Evolutionary conservation across 1,140 invertebrate genomes (phyloP).

Genomic region (Mercenaria mercenaria): DNA sequence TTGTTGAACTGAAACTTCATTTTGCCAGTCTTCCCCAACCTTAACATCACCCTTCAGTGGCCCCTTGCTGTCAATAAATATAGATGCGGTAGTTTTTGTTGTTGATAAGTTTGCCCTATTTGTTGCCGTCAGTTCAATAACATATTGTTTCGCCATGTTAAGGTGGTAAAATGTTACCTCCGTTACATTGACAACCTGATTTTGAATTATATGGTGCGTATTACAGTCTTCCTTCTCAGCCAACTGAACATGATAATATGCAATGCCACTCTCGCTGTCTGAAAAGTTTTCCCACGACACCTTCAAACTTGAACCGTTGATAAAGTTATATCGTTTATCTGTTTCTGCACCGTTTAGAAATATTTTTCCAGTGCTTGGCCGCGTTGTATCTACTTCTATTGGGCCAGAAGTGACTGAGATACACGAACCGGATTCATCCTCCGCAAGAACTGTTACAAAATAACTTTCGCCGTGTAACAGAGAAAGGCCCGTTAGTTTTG

Average conservation of each 20-base stretch:
- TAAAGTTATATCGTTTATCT: background rate
- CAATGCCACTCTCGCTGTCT: background rate
- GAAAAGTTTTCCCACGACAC: background rate
- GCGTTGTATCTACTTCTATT: background rate
- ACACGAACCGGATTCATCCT: slow-evolving; percentile 30
- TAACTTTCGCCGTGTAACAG: background rate
- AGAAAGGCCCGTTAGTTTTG: background rate
- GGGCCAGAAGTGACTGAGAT: background rate
- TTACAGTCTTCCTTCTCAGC: background rate
- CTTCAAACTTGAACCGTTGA: background rate
- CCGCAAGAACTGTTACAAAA: slow-evolving; percentile 23
- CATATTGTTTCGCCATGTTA: background rate
- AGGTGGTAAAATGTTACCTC: background rate
- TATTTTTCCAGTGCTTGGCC: background rate
- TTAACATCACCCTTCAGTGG: background rate
- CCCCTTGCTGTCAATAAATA: background rate
- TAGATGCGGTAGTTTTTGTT: background rate
- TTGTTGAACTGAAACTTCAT: background rate
- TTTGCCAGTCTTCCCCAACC: background rate
- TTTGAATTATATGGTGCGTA: background rate
- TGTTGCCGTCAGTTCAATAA: background rate
- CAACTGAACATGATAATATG: background rate
- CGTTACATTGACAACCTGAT: background rate
- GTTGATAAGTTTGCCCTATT: background rate
- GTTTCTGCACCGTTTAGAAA: background rate